A percentile compares a stretch with the other conserved stretches of the same genome.
phyloP scores from a whole-genome alignment of 2,113 vertebrate genomes.

The human (Homo sapiens) region GRCh38 chr17:71605501-71606000 shows the following conservation, averaged over 20 bases:
- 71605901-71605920: background rate
- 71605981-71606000: background rate
- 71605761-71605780: background rate
- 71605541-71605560: background rate
- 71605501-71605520: background rate
- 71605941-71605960: background rate
- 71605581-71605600: background rate
- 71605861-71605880: background rate
- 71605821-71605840: background rate
- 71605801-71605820: background rate
- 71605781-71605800: background rate
- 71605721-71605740: background rate
- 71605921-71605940: background rate
- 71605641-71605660: background rate
- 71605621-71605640: background rate
- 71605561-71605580: background rate
- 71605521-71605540: background rate
- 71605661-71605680: background rate
- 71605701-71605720: background rate
- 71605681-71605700: background rate
- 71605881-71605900: background rate
- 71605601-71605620: background rate
- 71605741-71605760: background rate
- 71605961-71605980: background rate
- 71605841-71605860: background rate